Conservation (phyloP, 2,797 vertebrate genomes). For the Parambassis ranga region DNA sequence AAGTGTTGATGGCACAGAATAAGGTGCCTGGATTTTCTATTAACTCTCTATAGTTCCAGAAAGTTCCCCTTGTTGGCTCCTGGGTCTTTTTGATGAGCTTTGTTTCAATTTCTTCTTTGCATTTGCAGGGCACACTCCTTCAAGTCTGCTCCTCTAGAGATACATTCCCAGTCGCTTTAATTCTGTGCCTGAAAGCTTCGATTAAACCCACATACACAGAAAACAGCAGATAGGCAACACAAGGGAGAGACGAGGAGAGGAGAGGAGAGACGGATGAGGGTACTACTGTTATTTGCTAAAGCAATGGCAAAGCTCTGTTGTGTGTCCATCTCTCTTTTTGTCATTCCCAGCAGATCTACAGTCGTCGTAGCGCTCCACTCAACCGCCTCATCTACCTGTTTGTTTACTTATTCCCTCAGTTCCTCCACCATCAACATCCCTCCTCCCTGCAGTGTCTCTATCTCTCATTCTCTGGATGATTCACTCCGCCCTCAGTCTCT, state of each 20-base stretch:
- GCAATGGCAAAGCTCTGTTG: slow-evolving; percentile 14
- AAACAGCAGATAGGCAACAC: slow-evolving; percentile 25
- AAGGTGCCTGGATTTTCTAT: neutral
- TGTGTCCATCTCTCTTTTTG: slow-evolving; percentile 38
- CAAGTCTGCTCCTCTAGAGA: slow-evolving; percentile 45
- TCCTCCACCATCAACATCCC: slow-evolving; percentile 53
- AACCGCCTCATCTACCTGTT: slow-evolving; percentile 64
- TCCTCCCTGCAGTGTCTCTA: slow-evolving; percentile 10
- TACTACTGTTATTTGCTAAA: slow-evolving; percentile 29
- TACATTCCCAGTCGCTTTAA: slow-evolving; percentile 43
- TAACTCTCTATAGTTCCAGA: neutral
- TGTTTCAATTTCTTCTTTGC: slow-evolving; percentile 40
- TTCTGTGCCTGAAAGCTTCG: slow-evolving; percentile 54
- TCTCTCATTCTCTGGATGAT: slow-evolving; percentile 33
- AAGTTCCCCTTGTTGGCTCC: neutral
- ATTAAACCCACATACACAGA: slow-evolving; percentile 51
- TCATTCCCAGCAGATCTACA: slow-evolving; percentile 54
- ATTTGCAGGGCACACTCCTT: slow-evolving; percentile 5
- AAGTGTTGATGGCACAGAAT: neutral
- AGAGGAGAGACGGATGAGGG: neutral
- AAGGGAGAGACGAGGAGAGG: slow-evolving; percentile 4
- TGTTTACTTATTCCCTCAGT: slow-evolving; percentile 66
- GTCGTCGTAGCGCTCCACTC: slow-evolving; percentile 49
- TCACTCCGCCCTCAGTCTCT: slow-evolving; percentile 5
- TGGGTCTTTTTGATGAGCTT: slow-evolving; percentile 35